These are phyloP conservation scores for Zootermopsis nevadensis DNA, from an alignment of 2,888 invertebrate species.

Conservation along the genomic window DNA sequence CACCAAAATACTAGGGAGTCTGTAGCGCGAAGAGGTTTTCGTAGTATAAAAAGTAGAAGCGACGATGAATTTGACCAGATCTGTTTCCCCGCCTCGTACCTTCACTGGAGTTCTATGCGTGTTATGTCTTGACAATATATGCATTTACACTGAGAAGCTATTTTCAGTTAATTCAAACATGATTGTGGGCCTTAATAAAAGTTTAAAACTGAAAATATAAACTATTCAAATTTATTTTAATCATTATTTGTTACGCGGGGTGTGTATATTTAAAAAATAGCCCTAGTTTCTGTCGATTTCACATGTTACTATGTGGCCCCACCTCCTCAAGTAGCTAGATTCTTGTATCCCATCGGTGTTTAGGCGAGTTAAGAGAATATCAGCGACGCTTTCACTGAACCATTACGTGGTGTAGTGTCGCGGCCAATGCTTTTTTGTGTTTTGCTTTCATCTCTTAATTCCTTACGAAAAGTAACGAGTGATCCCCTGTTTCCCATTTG, in stretches of 20 bases:
- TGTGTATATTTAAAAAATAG: slow-evolving; percentile 45
- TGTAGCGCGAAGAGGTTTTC: slow-evolving; percentile 33
- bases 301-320: slow-evolving; percentile 21
- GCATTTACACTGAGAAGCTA: slow-evolving; percentile 63
- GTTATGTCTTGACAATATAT: slow-evolving; percentile 64
- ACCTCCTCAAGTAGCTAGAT: slow-evolving; percentile 22
- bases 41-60: background rate
- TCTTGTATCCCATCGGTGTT: slow-evolving; percentile 31
- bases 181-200: slow-evolving; percentile 65
- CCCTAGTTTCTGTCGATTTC: slow-evolving; percentile 48
- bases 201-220: slow-evolving; percentile 47
- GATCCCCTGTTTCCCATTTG: no score
- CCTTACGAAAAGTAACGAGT: no score
- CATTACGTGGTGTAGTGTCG: no score
- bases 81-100: slow-evolving; percentile 29
- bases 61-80: slow-evolving; percentile 9
- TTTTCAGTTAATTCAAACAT: slow-evolving; percentile 65
- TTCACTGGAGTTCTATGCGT: slow-evolving; percentile 34
- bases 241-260: slow-evolving; percentile 51
- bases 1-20: slow-evolving; percentile 38
- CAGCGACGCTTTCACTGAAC: background rate
- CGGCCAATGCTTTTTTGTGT: no score
- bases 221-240: slow-evolving; percentile 53
- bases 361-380: slow-evolving; percentile 1
- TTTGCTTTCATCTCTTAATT: no score